These are phyloP conservation scores for Ceratitis capitata DNA, from an alignment of 1,140 invertebrate genomes.

Conservation along the genomic window DNA sequence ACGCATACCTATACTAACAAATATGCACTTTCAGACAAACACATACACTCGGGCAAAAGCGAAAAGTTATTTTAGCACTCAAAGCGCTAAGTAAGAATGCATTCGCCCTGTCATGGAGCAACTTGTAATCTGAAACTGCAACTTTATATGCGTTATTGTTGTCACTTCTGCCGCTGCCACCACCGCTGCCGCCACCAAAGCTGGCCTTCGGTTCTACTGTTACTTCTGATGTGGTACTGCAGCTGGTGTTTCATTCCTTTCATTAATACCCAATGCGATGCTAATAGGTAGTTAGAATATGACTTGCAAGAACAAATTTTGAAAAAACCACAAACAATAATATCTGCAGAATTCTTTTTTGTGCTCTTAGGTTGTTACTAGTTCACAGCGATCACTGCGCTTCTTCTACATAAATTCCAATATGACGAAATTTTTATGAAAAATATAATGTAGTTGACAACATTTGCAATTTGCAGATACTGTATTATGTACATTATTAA, in stretches of 20 bases:
- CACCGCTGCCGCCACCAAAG: background rate
- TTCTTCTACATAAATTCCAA: no score
- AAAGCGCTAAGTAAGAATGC: background rate
- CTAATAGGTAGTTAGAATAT: background rate
- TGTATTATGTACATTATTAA: no score
- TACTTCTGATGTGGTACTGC: background rate
- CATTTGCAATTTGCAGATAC: no score
- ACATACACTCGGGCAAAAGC: background rate
- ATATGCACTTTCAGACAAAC: background rate
- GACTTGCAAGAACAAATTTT: background rate
- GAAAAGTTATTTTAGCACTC: background rate
- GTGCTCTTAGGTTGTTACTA: background rate
- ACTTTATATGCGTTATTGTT: background rate
- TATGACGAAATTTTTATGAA: no score
- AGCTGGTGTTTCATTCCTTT: background rate
- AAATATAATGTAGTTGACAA: no score
- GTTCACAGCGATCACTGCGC: no score
- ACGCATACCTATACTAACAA: background rate
- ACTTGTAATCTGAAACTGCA: slow-evolving; percentile 18
- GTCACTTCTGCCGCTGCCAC: background rate
- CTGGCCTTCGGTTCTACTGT: background rate
- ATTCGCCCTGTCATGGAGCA: background rate
- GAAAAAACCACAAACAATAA: background rate
- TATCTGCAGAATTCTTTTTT: background rate
- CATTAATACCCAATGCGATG: background rate